Base-by-base conservation (phyloP, 2,113 vertebrate genomes). In the Oreotragus oreotragus region DNA sequence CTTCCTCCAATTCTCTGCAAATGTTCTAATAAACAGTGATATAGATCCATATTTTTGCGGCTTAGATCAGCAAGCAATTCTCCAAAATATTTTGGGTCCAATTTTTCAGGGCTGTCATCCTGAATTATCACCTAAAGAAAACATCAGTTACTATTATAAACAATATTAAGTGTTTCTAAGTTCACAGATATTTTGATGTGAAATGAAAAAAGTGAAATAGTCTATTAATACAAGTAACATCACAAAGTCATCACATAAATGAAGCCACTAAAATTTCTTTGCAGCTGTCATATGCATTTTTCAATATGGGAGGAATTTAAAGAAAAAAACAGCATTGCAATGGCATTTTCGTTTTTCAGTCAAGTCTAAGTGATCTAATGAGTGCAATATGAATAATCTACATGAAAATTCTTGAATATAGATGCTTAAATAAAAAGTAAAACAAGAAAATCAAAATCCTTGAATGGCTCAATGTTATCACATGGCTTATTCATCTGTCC, bases 81-180 rank as follows among this genome's bases (percentile, higher is more conserved):
- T 0, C 99, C 99, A 0, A 99, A 99, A 98, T 99, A 99, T 33
- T 99, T 99, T 1, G 99, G 99, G 98, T 99, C 99, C 98, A 99
- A 88, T 98, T 99, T 99, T 1, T 98, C 97, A 85, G 98, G 96
- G 36, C 95, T 97, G 91, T 98, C 97, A 0, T 96, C 97, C 30
- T 98, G 91, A 96, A 97, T 92, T 90, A 95, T 70, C 49, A 97
- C 76, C 97, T 98, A 58, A 96, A 95, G 21, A 47, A 94, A 96
- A 93, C 27, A 97, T 84, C 60, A 93, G 91, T 53, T 30, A 90
- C 25, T 90, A 64, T 88, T 96, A 84, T 64, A 84, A 90, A 33
- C 21, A 97, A 94, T 79, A 84, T 77, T 85, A 81, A 58, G 30
- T 64, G 57, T 89, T 97, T 94, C 57, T 89, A 94, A 92, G 13